Evolutionary conservation across 2,113 vertebrate genomes (phyloP).

Genomic region (Lamprologus callipterus): DNA sequence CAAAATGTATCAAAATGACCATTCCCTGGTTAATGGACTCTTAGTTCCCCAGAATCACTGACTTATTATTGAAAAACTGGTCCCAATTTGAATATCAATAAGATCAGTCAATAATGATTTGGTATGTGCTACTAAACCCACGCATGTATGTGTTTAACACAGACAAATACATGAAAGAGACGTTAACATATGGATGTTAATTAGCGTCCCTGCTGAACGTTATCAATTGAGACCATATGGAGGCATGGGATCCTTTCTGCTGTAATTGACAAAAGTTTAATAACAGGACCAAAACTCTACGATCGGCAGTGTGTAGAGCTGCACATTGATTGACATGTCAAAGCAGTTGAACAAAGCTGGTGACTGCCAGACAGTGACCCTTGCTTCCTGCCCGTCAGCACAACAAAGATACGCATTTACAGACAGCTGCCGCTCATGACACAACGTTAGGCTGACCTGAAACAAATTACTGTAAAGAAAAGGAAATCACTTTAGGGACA

Average conservation of each 20-base stretch:
- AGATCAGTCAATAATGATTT: neutral
- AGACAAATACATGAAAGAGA: neutral
- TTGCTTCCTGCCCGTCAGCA: slow-evolving; percentile 28
- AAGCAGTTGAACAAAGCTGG: slow-evolving; percentile 5
- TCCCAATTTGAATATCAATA: neutral
- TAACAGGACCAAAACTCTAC: neutral
- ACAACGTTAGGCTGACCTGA: neutral
- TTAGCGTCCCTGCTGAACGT: neutral
- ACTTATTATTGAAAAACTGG: neutral
- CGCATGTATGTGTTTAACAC: neutral
- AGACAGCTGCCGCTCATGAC: slow-evolving; percentile 42
- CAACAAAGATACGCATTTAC: slow-evolving; percentile 43
- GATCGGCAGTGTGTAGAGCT: neutral
- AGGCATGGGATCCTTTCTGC: neutral
- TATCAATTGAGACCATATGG: slow-evolving; percentile 16
- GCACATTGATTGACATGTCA: neutral
- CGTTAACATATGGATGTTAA: neutral
- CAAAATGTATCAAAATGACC: neutral
- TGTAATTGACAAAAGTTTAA: neutral
- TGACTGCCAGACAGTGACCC: slow-evolving; percentile 41
- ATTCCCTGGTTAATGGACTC: neutral
- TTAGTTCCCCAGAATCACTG: accelerated
- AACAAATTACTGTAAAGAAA: slow-evolving; percentile 51
- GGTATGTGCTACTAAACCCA: neutral
- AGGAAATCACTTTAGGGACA: slow-evolving; percentile 47